Base-by-base conservation (phyloP, 1,140 invertebrate species). In the Hermetia illucens region DNA sequence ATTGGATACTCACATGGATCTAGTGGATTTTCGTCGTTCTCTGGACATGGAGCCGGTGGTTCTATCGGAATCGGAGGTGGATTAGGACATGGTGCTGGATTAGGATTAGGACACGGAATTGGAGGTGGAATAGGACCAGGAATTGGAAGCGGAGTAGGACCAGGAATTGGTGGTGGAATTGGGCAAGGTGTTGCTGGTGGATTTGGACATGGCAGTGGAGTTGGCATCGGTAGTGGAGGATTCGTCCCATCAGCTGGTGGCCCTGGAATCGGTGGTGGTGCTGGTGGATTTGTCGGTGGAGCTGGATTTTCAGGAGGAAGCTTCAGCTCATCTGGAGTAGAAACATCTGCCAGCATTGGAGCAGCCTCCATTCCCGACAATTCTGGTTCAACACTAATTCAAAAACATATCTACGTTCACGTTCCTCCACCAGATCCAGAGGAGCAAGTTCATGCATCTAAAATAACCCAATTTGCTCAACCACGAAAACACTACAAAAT, bases 401-500 rank as follows among this genome's bases (percentile, higher is more conserved):
- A 44, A 27, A 46, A 46, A 37, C 41, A 42, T 46, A 48, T 46
- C 13, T 72, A 73, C 51, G 70, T 74, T 0, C 72, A 74, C 49
- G 68, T 74, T 2, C 69, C 72, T 2, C 72, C 72, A 29, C 69
- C 69, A 43, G 71, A 56, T 39, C 71, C 42, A 2, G 53, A 54
- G 16, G 41, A 39, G 5, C 5, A 8, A 27, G 13, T 27, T 24
- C 10, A 5, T 13, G 24, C 19, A 3, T 18, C 27, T 5, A 34
- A 43, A 24, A 24, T 37, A 10, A 13, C 19, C 20, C 40, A 36
- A 27, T 13, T 42, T 0, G 15, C 29, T n/a, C 65, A 69, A 12
- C 62, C 76, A 42, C 75, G 79, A 59, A 82, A 82, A 47, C 78
- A 84, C 58, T 82, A 82, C 66, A 81, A 82, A 55, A 84, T 84